Percentiles rank a stretch among this genome's conserved stretches.
Conservation (phyloP, 2,888 invertebrate genomes). For the Sepioteuthis lessoniana region DNA sequence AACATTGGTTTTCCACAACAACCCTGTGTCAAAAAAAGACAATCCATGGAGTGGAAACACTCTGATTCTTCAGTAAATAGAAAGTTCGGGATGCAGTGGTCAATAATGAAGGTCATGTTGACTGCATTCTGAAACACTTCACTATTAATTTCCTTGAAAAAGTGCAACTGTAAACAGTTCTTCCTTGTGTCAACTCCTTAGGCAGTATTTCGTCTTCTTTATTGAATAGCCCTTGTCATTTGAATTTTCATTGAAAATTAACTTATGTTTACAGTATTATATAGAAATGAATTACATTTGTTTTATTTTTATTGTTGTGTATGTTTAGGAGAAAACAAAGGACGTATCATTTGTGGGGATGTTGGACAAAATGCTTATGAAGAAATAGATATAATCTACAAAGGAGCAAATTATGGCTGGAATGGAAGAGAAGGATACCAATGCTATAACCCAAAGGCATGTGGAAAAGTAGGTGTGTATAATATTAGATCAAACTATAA, state of each 20-base stretch:
- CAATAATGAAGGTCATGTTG: no score
- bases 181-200: no score
- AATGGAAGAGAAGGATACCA: slow-evolving; percentile 68
- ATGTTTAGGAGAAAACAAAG: slow-evolving; percentile 64
- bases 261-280: background rate
- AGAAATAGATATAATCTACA: slow-evolving; percentile 69
- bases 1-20: no score
- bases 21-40: no score
- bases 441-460: slow-evolving; percentile 58
- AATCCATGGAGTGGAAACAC: no score
- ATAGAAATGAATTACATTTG: background rate
- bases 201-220: no score
- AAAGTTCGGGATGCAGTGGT: no score
- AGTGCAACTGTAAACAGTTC: no score
- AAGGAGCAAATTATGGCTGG: slow-evolving; percentile 74
- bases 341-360: slow-evolving; percentile 73
- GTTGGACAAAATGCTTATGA: slow-evolving; percentile 71
- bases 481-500: background rate
- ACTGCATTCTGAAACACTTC: no score
- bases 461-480: slow-evolving; percentile 52
- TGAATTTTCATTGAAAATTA: background rate
- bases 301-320: background rate
- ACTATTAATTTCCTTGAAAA: no score
- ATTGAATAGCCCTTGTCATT: background rate
- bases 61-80: no score